Conservation (phyloP, 2,888 invertebrate genomes). For the Agrotis segetum region DNA sequence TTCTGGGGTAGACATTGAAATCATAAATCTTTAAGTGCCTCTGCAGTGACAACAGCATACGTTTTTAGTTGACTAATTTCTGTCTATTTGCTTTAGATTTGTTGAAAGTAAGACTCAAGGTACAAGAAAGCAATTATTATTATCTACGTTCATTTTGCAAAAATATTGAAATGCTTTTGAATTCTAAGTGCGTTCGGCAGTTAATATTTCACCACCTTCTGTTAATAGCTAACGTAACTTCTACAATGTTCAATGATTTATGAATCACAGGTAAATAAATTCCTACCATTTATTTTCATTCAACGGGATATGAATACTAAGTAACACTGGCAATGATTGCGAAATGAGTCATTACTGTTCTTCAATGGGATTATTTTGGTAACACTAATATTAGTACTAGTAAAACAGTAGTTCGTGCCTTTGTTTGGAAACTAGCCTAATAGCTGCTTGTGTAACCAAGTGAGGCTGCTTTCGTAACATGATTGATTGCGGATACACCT, state of each 20-base stretch:
- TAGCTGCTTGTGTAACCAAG: slow-evolving; percentile 31
- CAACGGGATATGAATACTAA: slow-evolving; percentile 45
- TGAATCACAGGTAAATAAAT: slow-evolving; percentile 23
- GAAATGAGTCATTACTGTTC: slow-evolving; percentile 55
- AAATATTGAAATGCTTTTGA: slow-evolving; percentile 16
- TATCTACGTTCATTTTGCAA: not conserved
- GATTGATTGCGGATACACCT: slow-evolving; percentile 70
- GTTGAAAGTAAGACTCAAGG: not conserved
- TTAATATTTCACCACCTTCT: slow-evolving; percentile 23
- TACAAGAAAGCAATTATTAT: not conserved
- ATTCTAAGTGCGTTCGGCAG: not conserved
- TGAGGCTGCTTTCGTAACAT: slow-evolving; percentile 47
- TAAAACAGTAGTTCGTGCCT: slow-evolving; percentile 44
- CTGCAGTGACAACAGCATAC: not conserved
- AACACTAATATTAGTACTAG: slow-evolving; percentile 56
- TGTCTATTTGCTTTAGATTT: not conserved
- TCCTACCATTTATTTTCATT: slow-evolving; percentile 49
- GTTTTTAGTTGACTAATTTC: slow-evolving; percentile 1
- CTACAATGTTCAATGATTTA: slow-evolving; percentile 30
- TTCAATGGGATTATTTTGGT: slow-evolving; percentile 62
- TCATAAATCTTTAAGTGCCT: slow-evolving; percentile 10
- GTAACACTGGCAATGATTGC: slow-evolving; percentile 50
- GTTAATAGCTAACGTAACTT: not conserved
- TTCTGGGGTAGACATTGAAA: slow-evolving; percentile 14
- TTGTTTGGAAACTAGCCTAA: slow-evolving; percentile 41